These are phyloP conservation scores for Eleutherodactylus coqui DNA, from an alignment of 2,797 vertebrate genomes.

Conservation along the genomic window DNA sequence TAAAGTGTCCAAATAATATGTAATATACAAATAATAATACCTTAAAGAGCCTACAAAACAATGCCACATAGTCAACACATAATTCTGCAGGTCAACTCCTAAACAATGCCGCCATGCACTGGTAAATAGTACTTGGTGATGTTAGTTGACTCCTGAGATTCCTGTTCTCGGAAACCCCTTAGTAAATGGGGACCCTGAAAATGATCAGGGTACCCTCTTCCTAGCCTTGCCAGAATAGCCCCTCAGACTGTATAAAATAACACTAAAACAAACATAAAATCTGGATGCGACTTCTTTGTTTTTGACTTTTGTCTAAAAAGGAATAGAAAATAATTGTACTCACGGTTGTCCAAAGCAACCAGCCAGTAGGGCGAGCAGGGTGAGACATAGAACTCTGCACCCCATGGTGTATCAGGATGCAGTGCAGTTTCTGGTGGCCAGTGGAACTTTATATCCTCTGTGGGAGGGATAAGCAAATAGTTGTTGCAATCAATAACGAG, in stretches of 20 bases:
- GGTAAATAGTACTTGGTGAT: background rate
- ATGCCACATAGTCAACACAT: no score
- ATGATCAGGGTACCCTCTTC: no score
- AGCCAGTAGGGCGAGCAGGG: constrained; percentile 23
- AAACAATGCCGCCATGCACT: background rate
- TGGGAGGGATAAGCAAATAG: constrained; percentile 8
- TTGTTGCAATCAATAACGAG: background rate
- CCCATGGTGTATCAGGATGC: constrained; percentile 22
- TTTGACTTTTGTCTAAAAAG: background rate
- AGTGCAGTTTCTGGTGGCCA: background rate
- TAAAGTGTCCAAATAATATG: background rate
- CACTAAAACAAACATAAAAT: background rate
- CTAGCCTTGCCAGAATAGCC: background rate
- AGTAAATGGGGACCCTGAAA: no score
- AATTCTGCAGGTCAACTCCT: background rate
- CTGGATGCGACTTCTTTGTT: no score
- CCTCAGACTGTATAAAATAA: background rate
- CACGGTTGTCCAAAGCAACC: constrained; percentile 39
- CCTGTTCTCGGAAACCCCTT: no score
- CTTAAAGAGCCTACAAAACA: no score
- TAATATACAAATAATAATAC: no score
- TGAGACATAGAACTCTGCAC: background rate
- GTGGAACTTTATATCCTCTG: background rate
- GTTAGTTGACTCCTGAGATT: background rate
- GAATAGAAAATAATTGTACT: constrained; percentile 3